Percentiles rank a stretch among this genome's conserved stretches.
These are phyloP conservation scores for Tinea pellionella DNA, from an alignment of 2,888 invertebrate genomes.

Conservation along the genomic window DNA sequence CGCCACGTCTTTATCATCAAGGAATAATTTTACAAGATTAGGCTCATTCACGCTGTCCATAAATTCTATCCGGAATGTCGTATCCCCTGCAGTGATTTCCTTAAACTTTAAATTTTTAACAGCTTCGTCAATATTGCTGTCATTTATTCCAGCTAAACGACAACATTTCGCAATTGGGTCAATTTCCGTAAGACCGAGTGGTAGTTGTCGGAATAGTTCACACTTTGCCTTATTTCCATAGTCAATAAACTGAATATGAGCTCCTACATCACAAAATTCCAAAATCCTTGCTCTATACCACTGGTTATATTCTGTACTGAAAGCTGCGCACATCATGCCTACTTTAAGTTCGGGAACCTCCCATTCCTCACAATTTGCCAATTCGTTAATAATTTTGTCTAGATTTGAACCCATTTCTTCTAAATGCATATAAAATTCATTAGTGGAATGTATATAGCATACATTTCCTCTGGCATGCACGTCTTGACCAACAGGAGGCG, in stretches of 20 bases:
- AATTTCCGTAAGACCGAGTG: constrained; percentile 67
- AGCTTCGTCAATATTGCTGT: constrained; percentile 37
- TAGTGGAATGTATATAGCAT: constrained; percentile 74
- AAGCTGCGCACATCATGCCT: constrained; percentile 73
- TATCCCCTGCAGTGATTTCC: constrained; percentile 37
- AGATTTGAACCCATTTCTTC: constrained; percentile 66
- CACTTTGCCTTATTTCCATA: constrained; percentile 76
- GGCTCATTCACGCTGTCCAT: constrained; percentile 70
- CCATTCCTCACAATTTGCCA: constrained; percentile 64
- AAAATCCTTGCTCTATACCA: constrained; percentile 77
- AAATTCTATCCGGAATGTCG: constrained; percentile 70
- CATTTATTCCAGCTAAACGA: constrained; percentile 58
- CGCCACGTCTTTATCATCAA: constrained; percentile 60
- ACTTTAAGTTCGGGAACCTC: constrained; percentile 64
- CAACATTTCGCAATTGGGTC: constrained; percentile 75
- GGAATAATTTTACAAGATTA: constrained; percentile 67
- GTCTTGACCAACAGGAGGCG: constrained; percentile 33
- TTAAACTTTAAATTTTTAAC: constrained; percentile 41
- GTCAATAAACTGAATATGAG: constrained; percentile 75
- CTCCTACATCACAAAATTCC: constrained; percentile 65
- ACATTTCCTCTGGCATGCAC: constrained; percentile 70
- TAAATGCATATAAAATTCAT: constrained; percentile 80
- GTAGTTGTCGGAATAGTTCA: constrained; percentile 69
- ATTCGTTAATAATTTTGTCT: constrained; percentile 71
- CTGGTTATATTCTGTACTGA: constrained; percentile 73